A percentile compares a stretch with the other conserved stretches of the same genome.
Conservation (phyloP, 1,140 invertebrate genomes). For the Pseudomyrmex concolor region DNA sequence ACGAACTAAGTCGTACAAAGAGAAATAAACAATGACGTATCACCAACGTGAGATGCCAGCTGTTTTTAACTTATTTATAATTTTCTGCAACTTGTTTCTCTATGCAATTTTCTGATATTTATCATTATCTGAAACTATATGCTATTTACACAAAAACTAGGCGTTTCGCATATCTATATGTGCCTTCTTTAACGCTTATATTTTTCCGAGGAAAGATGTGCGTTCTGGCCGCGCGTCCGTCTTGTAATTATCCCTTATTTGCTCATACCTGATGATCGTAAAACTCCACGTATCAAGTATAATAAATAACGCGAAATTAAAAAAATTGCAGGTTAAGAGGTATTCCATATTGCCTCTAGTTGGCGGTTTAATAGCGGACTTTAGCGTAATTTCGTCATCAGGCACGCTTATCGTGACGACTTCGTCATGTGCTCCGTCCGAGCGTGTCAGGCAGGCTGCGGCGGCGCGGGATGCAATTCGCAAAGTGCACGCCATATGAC, state of each 20-base stretch:
- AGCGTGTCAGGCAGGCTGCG: slow-evolving; percentile 25
- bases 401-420: slow-evolving; percentile 67
- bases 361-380: slow-evolving; percentile 48
- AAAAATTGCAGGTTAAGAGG: slow-evolving; percentile 56
- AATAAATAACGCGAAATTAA: slow-evolving; percentile 33
- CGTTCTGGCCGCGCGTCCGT: not conserved
- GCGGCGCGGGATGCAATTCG: slow-evolving; percentile 59
- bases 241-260: slow-evolving; percentile 47
- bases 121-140: not conserved
- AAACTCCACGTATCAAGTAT: slow-evolving; percentile 28
- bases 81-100: not conserved
- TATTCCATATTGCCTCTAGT: slow-evolving; percentile 25
- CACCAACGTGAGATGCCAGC: not conserved
- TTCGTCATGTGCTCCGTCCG: slow-evolving; percentile 66
- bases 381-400: slow-evolving; percentile 61
- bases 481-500: slow-evolving; percentile 69
- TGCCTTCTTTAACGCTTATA: slow-evolving; percentile 2
- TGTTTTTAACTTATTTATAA: slow-evolving; percentile 17
- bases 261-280: slow-evolving; percentile 13
- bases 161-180: slow-evolving; percentile 8
- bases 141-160: slow-evolving; percentile 27
- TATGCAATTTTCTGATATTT: too few species aligned
- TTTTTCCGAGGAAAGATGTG: slow-evolving; percentile 1
- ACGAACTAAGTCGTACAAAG: too few species aligned
- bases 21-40: not conserved